Evolutionary conservation across 2,888 invertebrate genomes (phyloP).

Genomic region (Strigamia transsilvanica): DNA sequence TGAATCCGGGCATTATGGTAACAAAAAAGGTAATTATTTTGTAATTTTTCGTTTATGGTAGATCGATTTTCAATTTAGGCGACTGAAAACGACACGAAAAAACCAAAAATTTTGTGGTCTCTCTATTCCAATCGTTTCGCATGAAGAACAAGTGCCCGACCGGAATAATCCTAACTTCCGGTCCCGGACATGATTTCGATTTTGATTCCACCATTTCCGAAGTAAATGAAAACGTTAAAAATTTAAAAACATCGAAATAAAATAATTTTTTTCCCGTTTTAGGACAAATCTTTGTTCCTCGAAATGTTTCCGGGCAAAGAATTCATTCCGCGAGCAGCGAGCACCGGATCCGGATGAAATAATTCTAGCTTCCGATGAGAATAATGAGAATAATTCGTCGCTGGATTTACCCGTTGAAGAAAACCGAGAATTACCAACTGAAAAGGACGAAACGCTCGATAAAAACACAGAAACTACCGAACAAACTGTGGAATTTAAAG

Average conservation of each 20-base stretch:
- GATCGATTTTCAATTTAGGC: background rate
- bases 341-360: conserved; percentile 92
- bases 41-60: too few relatives aligned
- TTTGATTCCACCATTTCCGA: conserved; percentile 84
- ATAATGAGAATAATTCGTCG: too few relatives aligned
- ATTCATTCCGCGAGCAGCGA: conserved; percentile 90
- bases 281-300: conserved; percentile 84
- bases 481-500: too few relatives aligned
- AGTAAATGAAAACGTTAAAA: conserved; percentile 65
- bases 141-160: conserved; percentile 58
- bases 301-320: conserved; percentile 84
- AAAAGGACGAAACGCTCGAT: background rate
- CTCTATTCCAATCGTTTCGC: conserved; percentile 76
- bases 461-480: background rate
- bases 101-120: conserved; percentile 79
- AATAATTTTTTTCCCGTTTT: too few relatives aligned
- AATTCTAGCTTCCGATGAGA: conserved; percentile 51
- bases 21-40: conserved; percentile 57
- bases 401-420: background rate
- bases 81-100: conserved; percentile 56
- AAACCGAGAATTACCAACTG: background rate
- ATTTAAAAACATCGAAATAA: too few relatives aligned
- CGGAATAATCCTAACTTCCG: conserved; percentile 67
- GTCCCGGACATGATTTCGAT: conserved; percentile 84
- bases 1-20: conserved; percentile 56